phyloP scores from a whole-genome alignment of 1,140 invertebrate species.

The Macrostomum lignano region DNA sequence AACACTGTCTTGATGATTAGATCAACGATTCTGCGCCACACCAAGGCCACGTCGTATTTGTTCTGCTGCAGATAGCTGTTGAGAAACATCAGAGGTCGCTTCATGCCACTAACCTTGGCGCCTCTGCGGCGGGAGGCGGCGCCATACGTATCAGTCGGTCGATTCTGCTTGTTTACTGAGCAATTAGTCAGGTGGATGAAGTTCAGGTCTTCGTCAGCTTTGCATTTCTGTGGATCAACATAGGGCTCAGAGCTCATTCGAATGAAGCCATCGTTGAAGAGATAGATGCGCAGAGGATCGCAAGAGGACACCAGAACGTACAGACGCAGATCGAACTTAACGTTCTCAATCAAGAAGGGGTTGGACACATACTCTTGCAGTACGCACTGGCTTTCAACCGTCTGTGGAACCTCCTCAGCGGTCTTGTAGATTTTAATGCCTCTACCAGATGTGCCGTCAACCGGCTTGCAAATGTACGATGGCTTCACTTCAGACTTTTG shows the following conservation, averaged over 20 bases:
- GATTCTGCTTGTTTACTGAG: constrained; percentile 54
- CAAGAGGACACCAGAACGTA: constrained; percentile 78
- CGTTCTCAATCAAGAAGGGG: constrained; percentile 63
- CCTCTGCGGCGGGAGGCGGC: no score
- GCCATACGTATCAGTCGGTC: constrained; percentile 19
- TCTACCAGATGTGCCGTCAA: no score
- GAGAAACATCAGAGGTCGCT: constrained; percentile 22
- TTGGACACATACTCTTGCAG: constrained; percentile 70
- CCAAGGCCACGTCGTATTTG: constrained; percentile 13
- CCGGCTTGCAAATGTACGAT: no score
- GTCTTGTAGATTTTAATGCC: no score
- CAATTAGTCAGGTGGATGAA: constrained; percentile 97
- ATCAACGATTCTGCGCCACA: constrained; percentile 22
- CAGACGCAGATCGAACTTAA: constrained; percentile 72
- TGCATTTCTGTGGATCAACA: no score
- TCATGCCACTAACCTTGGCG: constrained; percentile 23
- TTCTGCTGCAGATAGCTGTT: constrained; percentile 19
- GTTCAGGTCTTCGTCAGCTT: no score
- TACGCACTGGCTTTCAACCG: no score
- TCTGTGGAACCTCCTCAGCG: no score
- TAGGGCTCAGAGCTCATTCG: no score
- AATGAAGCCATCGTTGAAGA: constrained; percentile 73
- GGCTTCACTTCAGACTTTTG: no score
- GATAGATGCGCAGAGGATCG: constrained; percentile 60
- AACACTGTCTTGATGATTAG: constrained; percentile 25